Evolutionary conservation across 2,888 invertebrate species (phyloP).

Genomic region (Rambutsinella grinnellia): DNA sequence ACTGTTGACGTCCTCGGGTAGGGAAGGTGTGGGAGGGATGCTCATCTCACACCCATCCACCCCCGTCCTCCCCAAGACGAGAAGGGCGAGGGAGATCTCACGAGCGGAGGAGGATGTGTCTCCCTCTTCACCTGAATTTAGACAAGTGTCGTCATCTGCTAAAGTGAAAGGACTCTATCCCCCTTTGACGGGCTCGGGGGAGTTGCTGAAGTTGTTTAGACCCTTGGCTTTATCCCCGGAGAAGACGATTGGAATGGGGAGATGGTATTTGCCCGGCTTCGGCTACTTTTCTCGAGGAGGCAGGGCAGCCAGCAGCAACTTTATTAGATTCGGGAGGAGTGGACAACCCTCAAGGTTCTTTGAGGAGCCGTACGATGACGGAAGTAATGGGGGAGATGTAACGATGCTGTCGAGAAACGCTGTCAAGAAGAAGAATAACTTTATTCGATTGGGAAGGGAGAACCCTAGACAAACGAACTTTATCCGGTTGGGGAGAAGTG

Average conservation of each 20-base stretch:
- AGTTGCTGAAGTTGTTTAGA: conserved; percentile 33
- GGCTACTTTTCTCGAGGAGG: conserved; percentile 58
- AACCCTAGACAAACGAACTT: conserved; percentile 65
- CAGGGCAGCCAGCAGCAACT: conserved; percentile 62
- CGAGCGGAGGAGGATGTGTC: conserved; percentile 19
- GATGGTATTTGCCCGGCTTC: conserved; percentile 49
- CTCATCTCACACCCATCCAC: too few relatives aligned
- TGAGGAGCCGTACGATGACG: conserved; percentile 29
- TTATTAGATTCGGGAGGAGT: conserved; percentile 64
- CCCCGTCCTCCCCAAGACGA: too few relatives aligned
- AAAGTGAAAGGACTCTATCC: conserved; percentile 32
- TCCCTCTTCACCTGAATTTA: neutral
- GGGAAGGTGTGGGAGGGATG: too few relatives aligned
- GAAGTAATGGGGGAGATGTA: neutral
- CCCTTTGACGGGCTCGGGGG: conserved; percentile 36
- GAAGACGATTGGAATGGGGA: conserved; percentile 41
- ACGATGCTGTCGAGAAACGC: conserved; percentile 26
- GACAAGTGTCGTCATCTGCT: neutral
- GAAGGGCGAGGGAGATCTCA: conserved; percentile 17
- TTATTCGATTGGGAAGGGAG: conserved; percentile 65
- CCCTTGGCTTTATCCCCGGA: conserved; percentile 40
- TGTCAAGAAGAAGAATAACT: conserved; percentile 65
- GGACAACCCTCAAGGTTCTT: neutral
- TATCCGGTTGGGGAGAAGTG: conserved; percentile 64
- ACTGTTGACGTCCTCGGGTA: conserved; percentile 10